phyloP scores from a whole-genome alignment of 1,140 invertebrate genomes.

The Tetramorium parvispinum region DNA sequence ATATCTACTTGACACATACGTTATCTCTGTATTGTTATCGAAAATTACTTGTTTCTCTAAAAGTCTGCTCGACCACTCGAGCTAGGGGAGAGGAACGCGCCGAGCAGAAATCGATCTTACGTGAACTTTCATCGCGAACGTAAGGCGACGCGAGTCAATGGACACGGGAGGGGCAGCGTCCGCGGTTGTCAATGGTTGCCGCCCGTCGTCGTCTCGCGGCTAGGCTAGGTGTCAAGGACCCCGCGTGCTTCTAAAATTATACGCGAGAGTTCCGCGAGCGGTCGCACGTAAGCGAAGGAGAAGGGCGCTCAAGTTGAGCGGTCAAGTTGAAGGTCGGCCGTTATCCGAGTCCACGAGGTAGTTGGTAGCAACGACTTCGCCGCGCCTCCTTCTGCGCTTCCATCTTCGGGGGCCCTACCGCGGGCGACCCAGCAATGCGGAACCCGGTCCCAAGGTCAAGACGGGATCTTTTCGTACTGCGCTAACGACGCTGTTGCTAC shows the following conservation, averaged over 20 bases:
- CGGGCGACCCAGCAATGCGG: conserved; percentile 65
- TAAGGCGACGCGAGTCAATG: conserved; percentile 51
- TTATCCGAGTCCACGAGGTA: conserved; percentile 14
- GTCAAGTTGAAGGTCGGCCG: conserved; percentile 80
- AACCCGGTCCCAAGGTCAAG: conserved; percentile 68
- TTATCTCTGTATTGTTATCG: background rate
- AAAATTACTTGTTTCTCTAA: background rate
- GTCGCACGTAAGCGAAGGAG: conserved; percentile 62
- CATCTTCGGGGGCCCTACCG: conserved; percentile 9
- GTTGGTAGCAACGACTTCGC: background rate
- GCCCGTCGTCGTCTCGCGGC: conserved; percentile 46
- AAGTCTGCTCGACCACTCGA: background rate
- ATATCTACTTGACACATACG: background rate
- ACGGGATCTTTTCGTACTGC: background rate
- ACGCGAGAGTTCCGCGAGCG: conserved; percentile 41
- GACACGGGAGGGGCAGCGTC: conserved; percentile 24
- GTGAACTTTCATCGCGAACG: conserved; percentile 11
- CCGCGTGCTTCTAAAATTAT: conserved; percentile 68
- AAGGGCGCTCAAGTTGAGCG: conserved; percentile 62
- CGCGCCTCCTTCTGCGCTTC: conserved; percentile 11
- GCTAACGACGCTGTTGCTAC: conserved; percentile 9
- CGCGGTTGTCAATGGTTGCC: conserved; percentile 61
- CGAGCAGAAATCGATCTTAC: background rate
- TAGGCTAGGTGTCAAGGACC: conserved; percentile 72
- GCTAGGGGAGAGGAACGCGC: background rate